Evolutionary conservation across 2,113 vertebrate genomes (phyloP).

Genomic region (Nicator chloris): DNA sequence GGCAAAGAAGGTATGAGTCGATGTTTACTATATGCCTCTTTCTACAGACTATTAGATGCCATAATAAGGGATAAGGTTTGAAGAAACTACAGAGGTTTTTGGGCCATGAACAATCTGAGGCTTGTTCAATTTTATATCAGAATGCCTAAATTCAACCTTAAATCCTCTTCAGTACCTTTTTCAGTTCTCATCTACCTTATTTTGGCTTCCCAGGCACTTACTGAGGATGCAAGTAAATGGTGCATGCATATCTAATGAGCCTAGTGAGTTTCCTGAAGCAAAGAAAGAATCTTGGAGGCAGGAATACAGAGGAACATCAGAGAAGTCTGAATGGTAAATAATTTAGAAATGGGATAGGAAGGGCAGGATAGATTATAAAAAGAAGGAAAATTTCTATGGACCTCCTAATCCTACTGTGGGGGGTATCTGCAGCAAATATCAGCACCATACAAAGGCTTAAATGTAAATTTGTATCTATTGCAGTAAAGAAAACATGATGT

Average conservation of each 20-base stretch:
- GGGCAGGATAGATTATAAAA: neutral
- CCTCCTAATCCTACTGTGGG: neutral
- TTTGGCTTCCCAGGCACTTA: neutral
- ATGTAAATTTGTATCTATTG: neutral
- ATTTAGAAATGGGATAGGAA: neutral
- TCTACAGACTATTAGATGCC: neutral
- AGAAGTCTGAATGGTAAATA: neutral
- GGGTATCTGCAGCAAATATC: neutral
- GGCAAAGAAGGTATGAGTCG: rapidly evolving
- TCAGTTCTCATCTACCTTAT: neutral
- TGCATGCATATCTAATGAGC: neutral
- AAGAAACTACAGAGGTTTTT: neutral
- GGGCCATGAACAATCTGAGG: neutral
- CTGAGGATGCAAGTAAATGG: neutral
- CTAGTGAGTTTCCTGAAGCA: neutral
- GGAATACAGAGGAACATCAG: neutral
- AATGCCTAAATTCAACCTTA: neutral
- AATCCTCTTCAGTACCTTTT: neutral
- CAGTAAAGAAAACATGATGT: neutral
- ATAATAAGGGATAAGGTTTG: neutral
- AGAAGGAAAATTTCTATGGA: neutral
- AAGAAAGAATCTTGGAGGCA: neutral
- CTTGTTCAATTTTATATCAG: neutral
- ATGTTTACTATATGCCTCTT: neutral
- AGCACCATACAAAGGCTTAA: neutral